A percentile compares a stretch with the other conserved stretches of the same genome.
Evolutionary conservation across 2,888 invertebrate species (phyloP).

Genomic region (Geophilus truncorum): DNA sequence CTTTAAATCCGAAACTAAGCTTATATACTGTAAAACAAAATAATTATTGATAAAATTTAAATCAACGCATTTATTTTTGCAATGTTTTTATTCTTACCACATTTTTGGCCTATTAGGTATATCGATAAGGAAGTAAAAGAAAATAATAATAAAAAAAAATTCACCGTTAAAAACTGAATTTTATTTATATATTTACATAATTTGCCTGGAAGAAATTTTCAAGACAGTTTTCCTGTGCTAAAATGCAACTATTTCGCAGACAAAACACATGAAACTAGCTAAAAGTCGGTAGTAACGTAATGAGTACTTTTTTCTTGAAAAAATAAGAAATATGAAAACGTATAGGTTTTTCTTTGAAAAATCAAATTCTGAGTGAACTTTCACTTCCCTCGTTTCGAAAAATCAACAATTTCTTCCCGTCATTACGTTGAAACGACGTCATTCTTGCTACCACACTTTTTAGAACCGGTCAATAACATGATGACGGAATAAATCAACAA

Average conservation of each 20-base stretch:
- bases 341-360: background rate
- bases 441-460: background rate
- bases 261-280: background rate
- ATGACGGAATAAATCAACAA: background rate
- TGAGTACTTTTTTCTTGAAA: background rate
- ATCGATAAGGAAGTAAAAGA: too few species aligned
- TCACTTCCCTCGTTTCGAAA: background rate
- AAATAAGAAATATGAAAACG: constrained; percentile 1
- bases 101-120: too few species aligned
- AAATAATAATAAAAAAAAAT: too few species aligned
- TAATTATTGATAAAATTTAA: too few species aligned
- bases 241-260: constrained; percentile 7
- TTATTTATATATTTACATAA: constrained; percentile 25
- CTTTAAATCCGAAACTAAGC: too few species aligned
- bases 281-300: background rate
- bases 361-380: constrained; percentile 11
- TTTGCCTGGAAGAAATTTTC: constrained; percentile 11
- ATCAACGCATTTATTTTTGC: too few species aligned
- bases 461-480: background rate
- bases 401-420: background rate
- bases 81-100: too few species aligned
- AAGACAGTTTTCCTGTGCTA: constrained; percentile 13
- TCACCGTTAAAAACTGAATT: constrained; percentile 15
- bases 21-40: too few species aligned
- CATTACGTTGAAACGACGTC: background rate